Evolutionary conservation across 2,797 vertebrate species (phyloP).

Genomic region (Arrhamphus sclerolepis): DNA sequence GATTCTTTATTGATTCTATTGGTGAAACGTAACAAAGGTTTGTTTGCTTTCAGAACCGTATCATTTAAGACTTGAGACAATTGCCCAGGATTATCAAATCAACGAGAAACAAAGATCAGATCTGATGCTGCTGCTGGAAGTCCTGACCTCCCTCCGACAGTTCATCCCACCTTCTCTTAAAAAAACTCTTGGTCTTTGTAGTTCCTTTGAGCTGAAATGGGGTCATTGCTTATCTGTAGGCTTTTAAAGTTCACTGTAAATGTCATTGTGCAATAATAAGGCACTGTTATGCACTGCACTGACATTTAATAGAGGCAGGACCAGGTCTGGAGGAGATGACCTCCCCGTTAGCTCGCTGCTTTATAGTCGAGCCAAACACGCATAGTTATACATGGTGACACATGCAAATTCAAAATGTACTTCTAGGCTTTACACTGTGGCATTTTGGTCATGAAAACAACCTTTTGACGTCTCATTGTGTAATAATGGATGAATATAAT

Average conservation of each 20-base stretch:
- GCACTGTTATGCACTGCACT: conserved; percentile 71
- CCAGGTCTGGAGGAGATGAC: conserved; percentile 63
- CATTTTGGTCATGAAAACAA: conserved; percentile 46
- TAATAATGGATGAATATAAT: conserved; percentile 8
- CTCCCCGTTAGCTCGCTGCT: conserved; percentile 58
- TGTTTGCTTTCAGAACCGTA: conserved; percentile 8
- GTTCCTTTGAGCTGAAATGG: conserved; percentile 70
- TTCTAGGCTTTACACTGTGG: conserved; percentile 23
- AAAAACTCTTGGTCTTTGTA: conserved; percentile 68
- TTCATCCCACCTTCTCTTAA: conserved; percentile 51
- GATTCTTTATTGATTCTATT: no score
- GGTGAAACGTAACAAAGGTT: no score
- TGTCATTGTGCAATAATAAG: conserved; percentile 85
- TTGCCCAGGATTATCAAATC: conserved; percentile 14
- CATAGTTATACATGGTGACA: not conserved
- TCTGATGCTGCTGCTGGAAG: conserved; percentile 35
- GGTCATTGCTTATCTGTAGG: conserved; percentile 78
- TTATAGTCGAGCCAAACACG: conserved; percentile 59
- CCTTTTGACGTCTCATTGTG: conserved; percentile 23
- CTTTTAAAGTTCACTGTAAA: conserved; percentile 86
- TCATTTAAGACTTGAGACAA: conserved; percentile 4
- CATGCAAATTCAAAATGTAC: conserved; percentile 11
- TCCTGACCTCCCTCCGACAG: conserved; percentile 27
- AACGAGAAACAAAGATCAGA: conserved; percentile 28
- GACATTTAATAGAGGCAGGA: conserved; percentile 78